A percentile compares a stretch with the other conserved stretches of the same genome.
These are phyloP conservation scores for Elaphurus davidianus DNA, from an alignment of 2,113 vertebrate genomes.

Conservation along the genomic window DNA sequence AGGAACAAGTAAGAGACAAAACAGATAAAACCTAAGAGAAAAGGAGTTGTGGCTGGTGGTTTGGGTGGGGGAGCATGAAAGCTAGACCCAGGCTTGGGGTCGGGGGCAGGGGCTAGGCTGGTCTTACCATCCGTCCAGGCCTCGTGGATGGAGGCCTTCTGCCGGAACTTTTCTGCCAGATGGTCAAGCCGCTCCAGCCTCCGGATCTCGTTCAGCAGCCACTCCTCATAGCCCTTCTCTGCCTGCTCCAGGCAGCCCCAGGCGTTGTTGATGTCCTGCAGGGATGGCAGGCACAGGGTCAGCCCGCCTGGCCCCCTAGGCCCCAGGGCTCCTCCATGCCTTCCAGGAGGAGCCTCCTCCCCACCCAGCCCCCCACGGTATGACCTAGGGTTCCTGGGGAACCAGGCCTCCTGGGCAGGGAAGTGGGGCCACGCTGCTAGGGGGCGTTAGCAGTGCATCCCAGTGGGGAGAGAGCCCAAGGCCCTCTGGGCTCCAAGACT, in stretches of 20 bases:
- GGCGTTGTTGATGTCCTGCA: constrained; percentile 95
- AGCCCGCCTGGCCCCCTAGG: neutral
- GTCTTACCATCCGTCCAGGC: constrained; percentile 96
- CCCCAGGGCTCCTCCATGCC: neutral
- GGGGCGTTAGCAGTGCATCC: neutral
- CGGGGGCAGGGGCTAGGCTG: neutral
- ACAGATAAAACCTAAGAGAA: neutral
- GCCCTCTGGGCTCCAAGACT: neutral
- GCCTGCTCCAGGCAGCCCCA: constrained; percentile 96
- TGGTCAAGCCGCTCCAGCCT: constrained; percentile 97
- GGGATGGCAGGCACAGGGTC: neutral
- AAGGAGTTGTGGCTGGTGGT: neutral
- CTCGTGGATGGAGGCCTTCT: constrained; percentile 98
- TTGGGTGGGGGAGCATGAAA: neutral
- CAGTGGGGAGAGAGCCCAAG: neutral
- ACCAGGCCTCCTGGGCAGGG: neutral
- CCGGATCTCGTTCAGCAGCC: constrained; percentile 98
- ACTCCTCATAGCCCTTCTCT: constrained; percentile 98
- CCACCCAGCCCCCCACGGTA: neutral
- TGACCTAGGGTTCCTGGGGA: neutral
- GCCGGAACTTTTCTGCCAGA: constrained; percentile 97
- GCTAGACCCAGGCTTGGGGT: neutral
- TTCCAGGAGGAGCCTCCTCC: neutral
- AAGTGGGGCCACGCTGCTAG: neutral
- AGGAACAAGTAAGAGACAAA: neutral